Conservation (phyloP, 2,888 invertebrate species). For the Lydus trimaculatus region DNA sequence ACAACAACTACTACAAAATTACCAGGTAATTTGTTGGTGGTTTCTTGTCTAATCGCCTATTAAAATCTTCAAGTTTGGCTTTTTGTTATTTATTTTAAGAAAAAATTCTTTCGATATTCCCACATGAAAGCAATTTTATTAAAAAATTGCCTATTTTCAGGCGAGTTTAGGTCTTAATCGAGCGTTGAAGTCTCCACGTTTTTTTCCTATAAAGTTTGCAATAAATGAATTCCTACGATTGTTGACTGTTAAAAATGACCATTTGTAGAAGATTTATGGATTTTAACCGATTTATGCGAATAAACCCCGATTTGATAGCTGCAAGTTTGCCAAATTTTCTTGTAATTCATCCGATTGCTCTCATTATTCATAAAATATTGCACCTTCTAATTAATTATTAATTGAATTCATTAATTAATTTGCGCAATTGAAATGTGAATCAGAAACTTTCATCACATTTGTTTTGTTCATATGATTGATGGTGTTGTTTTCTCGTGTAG, state of each 20-base stretch:
- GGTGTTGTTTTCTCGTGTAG: neutral
- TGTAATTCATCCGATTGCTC: too few relatives aligned
- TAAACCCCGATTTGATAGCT: neutral
- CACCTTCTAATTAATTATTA: too few relatives aligned
- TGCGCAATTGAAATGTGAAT: neutral
- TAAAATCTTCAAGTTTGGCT: slow-evolving; percentile 14
- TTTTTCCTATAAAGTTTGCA: neutral
- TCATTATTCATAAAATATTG: too few relatives aligned
- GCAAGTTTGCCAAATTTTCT: too few relatives aligned
- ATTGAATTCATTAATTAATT: neutral
- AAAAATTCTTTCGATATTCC: too few relatives aligned
- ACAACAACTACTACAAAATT: slow-evolving; percentile 12
- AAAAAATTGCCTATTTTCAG: slow-evolving; percentile 1
- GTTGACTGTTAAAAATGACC: neutral
- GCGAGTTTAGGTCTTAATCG: slow-evolving; percentile 18
- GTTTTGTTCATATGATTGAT: neutral
- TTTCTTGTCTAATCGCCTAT: slow-evolving; percentile 11
- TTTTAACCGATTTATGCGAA: neutral
- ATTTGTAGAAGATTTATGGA: neutral
- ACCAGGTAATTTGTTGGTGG: neutral
- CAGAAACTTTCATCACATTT: neutral
- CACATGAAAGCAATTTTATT: neutral
- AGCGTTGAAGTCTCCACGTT: slow-evolving; percentile 6
- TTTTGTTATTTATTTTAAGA: too few relatives aligned
- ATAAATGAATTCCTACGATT: neutral